Evolutionary conservation across 2,888 invertebrate genomes (phyloP).

Genomic region (Teleiodes luculella): DNA sequence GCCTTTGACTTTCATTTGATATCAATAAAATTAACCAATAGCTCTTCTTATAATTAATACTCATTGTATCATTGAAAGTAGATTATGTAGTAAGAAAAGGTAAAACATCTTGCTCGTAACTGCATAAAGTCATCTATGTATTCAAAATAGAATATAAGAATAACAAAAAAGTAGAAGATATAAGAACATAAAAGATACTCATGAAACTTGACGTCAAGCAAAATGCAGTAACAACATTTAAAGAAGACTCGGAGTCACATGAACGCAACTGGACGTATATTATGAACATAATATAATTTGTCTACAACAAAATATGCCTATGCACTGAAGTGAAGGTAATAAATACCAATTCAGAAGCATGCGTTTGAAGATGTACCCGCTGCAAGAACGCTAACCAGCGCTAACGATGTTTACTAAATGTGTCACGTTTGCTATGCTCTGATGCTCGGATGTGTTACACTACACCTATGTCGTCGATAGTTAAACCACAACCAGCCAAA

Average conservation of each 20-base stretch:
- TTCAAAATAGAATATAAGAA: too few relatives aligned
- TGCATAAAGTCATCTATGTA: too few relatives aligned
- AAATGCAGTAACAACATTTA: neutral
- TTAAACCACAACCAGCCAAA: constrained; percentile 37
- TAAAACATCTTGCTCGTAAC: too few relatives aligned
- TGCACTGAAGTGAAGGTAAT: neutral
- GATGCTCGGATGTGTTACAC: constrained; percentile 36
- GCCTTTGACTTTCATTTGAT: too few relatives aligned
- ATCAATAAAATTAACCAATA: too few relatives aligned
- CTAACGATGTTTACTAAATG: constrained; percentile 65
- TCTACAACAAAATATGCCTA: neutral
- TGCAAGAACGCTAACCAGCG: constrained; percentile 42
- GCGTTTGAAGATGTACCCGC: constrained; percentile 5
- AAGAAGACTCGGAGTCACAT: neutral
- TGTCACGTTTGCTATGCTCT: constrained; percentile 54
- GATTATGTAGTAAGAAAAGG: too few relatives aligned
- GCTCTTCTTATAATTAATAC: too few relatives aligned
- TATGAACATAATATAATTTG: neutral
- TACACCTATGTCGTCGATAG: too few relatives aligned
- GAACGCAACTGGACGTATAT: neutral
- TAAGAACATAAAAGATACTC: too few relatives aligned
- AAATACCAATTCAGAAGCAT: constrained; percentile 1
- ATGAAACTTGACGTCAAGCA: too few relatives aligned
- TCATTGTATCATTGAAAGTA: too few relatives aligned
- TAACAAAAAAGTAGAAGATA: too few relatives aligned